Percentiles rank a stretch among this genome's conserved stretches.
phyloP scores from a whole-genome alignment of 2,888 invertebrate genomes.

The Plebejus melissa region DNA sequence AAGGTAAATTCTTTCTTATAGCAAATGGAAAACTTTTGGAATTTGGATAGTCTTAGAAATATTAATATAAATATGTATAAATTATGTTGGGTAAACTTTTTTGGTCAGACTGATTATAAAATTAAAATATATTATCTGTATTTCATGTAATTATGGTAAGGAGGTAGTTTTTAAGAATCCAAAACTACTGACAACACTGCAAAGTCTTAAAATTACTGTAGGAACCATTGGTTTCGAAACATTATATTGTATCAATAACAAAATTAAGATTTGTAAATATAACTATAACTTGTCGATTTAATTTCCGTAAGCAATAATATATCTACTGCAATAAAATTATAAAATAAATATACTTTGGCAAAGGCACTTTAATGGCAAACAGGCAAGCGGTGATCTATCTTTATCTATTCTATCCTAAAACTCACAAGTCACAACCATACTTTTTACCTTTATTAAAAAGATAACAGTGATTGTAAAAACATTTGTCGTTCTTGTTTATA shows the following conservation, averaged over 20 bases:
- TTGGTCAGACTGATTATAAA: neutral
- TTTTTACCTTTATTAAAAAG: slow-evolving; percentile 54
- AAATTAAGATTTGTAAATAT: neutral
- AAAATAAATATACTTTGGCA: slow-evolving; percentile 37
- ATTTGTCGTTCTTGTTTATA: slow-evolving; percentile 37
- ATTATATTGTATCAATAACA: slow-evolving; percentile 6
- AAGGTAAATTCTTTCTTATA: neutral
- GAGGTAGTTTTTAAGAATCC: neutral
- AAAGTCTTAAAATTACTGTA: slow-evolving; percentile 4
- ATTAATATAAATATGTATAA: neutral
- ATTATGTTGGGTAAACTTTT: no score
- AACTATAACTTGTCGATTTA: neutral
- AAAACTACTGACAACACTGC: neutral
- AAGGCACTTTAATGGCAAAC: slow-evolving; percentile 29
- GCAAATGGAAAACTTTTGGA: neutral
- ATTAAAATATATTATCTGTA: neutral
- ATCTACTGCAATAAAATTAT: slow-evolving; percentile 23
- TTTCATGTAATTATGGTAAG: neutral
- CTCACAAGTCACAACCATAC: slow-evolving; percentile 47
- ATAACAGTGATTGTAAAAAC: slow-evolving; percentile 43
- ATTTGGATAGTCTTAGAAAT: neutral
- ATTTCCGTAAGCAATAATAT: neutral
- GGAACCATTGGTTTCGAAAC: slow-evolving; percentile 12
- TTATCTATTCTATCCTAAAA: slow-evolving; percentile 24
- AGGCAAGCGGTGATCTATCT: slow-evolving; percentile 32